phyloP scores from a whole-genome alignment of 2,113 vertebrate genomes.

The Perca fluviatilis region DNA sequence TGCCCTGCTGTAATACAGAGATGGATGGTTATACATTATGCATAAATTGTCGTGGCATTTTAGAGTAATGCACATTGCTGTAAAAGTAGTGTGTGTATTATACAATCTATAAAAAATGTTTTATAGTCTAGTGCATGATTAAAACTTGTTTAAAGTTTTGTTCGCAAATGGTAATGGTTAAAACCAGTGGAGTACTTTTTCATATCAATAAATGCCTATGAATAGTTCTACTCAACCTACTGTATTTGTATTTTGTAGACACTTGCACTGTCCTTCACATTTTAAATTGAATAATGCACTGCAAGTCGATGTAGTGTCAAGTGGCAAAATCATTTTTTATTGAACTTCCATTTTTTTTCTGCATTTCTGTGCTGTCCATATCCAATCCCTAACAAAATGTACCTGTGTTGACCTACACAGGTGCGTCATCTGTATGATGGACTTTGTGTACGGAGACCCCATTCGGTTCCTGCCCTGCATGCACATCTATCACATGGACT shows the following conservation, averaged over 20 bases:
- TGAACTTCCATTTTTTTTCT: neutral
- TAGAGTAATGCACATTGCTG: neutral
- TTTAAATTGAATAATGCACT: neutral
- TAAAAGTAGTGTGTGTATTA: neutral
- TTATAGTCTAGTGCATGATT: neutral
- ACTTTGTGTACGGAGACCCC: slow-evolving; percentile 98
- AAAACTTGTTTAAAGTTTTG: neutral
- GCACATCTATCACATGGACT: slow-evolving; percentile 99
- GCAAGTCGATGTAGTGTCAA: neutral
- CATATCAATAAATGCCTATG: neutral
- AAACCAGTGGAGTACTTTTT: neutral
- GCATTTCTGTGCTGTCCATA: neutral
- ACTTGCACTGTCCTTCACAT: neutral
- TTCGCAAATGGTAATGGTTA: neutral
- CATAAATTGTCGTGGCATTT: neutral
- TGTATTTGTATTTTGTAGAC: neutral
- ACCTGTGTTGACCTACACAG: slow-evolving; percentile 75
- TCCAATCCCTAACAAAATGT: neutral
- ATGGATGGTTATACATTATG: neutral
- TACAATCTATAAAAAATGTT: neutral
- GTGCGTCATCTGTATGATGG: slow-evolving; percentile 99
- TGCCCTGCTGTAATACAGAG: neutral
- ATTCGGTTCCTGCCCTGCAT: slow-evolving; percentile 99
- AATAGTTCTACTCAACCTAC: neutral
- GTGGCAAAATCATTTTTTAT: neutral